Evolutionary conservation across 2,888 invertebrate species (phyloP), one percentile per base, ranked within the genome.

Genomic region (Pyrgus malvae): DNA sequence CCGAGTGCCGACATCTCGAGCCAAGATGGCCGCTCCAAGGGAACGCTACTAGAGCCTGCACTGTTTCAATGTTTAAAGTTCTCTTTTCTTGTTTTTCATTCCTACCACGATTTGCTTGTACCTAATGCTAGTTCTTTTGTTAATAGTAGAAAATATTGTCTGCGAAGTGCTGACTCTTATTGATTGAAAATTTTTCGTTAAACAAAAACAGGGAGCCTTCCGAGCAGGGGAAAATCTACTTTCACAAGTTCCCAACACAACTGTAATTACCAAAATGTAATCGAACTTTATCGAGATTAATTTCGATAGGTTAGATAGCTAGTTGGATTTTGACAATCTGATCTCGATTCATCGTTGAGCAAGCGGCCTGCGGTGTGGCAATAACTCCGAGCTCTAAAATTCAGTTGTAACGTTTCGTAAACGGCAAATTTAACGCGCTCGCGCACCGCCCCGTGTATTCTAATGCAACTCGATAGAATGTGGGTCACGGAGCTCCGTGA

Each of bases 401-500:
- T 87, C 78, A 83, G 80, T 83, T 80, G 79, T 83, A 83, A 81
- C 80, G 80, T 88, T 89, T 89, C 83, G 89, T 85, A 87, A 89
- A 87, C 85, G 78, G 81, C 81, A 80, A 87, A 86, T 84, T 84
- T 81, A 83, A 82, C 81, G 80, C 84, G 79, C 79, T 78, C 76
- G 81, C 76, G 79, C 76, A 74, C 81, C 79, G 84, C 82, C 80
- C 79, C 77, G 78, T 80, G 76, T 83, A 85, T 83, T 86, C 79
- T 83, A 85, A 81, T 83, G 85, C 84, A 87, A 87, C 79, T 79
- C 73, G 72, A 73, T 74, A 73, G 76, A 80, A 89, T 87, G 79
- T 88, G 69, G 89, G 86, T 83, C 87, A 81, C 74, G 68, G 72
- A 76, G 74, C 72, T 70, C 66, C 70, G 73, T 51, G 61, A 57